A percentile compares a stretch with the other conserved stretches of the same genome.
Conservation (phyloP, 2,113 vertebrate genomes). For the Brachyhypopomus occidentalis region DNA sequence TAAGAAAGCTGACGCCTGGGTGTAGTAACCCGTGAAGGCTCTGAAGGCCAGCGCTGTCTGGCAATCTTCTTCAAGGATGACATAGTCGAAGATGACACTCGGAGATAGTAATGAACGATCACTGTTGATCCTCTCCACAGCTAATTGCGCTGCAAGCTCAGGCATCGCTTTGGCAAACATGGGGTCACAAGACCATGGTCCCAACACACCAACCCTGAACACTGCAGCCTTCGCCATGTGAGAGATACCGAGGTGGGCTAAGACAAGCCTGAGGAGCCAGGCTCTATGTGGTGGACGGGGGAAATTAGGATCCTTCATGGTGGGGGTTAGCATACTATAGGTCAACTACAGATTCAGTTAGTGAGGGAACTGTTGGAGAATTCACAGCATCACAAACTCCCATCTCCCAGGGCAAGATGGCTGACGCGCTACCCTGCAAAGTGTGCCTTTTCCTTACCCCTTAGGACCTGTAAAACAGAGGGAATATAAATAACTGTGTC, state of each 20-base stretch:
- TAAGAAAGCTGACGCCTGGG: slow-evolving; percentile 73
- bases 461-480: slow-evolving; percentile 12
- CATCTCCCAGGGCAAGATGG: slow-evolving; percentile 8
- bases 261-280: slow-evolving; percentile 46
- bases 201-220: slow-evolving; percentile 74
- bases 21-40: slow-evolving; percentile 67
- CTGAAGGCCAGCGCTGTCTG: slow-evolving; percentile 69
- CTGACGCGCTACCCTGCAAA: not conserved
- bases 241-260: slow-evolving; percentile 55
- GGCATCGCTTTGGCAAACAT: slow-evolving; percentile 77
- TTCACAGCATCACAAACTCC: slow-evolving; percentile 26
- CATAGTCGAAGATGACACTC: slow-evolving; percentile 66
- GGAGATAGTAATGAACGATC: slow-evolving; percentile 61
- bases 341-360: slow-evolving; percentile 7
- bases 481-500: not conserved
- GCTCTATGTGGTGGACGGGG: not conserved
- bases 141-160: slow-evolving; percentile 68
- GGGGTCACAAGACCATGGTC: slow-evolving; percentile 76
- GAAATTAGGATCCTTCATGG: not conserved
- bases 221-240: slow-evolving; percentile 34
- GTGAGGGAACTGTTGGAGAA: not conserved
- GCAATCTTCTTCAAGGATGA: slow-evolving; percentile 74
- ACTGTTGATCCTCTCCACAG: slow-evolving; percentile 67
- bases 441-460: not conserved
- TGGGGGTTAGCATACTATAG: slow-evolving; percentile 22